Percentiles rank a stretch among this genome's conserved stretches.
These are phyloP conservation scores for Trileptium ribeirensis DNA, from an alignment of 2,888 invertebrate species.

Conservation along the genomic window DNA sequence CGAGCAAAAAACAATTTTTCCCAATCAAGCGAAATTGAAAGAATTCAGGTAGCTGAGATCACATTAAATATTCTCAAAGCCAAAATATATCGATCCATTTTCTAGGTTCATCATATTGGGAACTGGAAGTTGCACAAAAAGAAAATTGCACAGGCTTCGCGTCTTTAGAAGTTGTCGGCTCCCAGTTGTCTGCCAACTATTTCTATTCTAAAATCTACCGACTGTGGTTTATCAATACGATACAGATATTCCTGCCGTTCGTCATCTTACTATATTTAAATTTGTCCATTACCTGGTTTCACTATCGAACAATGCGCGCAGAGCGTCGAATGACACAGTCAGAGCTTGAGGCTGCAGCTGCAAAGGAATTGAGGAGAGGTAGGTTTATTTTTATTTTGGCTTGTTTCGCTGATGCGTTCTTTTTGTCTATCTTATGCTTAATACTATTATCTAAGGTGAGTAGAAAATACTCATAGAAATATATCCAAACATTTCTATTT, in stretches of 20 bases:
- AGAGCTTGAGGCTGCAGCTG: not conserved
- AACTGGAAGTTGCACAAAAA: not conserved
- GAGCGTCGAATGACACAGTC: not conserved
- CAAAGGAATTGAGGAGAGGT: not conserved
- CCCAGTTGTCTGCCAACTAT: not conserved
- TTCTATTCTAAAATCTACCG: not conserved
- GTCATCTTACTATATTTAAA: not conserved
- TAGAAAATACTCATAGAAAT: too few relatives aligned
- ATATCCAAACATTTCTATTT: too few relatives aligned
- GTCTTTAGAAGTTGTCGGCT: not conserved
- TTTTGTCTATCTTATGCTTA: too few relatives aligned
- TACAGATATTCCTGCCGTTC: conserved; percentile 9
- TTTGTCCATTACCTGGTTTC: not conserved
- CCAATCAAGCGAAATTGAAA: too few relatives aligned
- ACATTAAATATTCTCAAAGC: too few relatives aligned
- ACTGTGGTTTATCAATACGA: not conserved
- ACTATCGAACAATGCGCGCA: not conserved
- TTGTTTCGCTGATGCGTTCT: too few relatives aligned
- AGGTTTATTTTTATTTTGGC: too few relatives aligned
- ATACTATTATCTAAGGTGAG: too few relatives aligned
- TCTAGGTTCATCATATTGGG: not conserved
- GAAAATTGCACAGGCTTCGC: not conserved
- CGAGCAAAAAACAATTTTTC: too few relatives aligned
- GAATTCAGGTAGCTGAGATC: too few relatives aligned
- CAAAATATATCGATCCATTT: not conserved